Conservation (phyloP, 2,888 invertebrate species). For the Melipona bicolor region DNA sequence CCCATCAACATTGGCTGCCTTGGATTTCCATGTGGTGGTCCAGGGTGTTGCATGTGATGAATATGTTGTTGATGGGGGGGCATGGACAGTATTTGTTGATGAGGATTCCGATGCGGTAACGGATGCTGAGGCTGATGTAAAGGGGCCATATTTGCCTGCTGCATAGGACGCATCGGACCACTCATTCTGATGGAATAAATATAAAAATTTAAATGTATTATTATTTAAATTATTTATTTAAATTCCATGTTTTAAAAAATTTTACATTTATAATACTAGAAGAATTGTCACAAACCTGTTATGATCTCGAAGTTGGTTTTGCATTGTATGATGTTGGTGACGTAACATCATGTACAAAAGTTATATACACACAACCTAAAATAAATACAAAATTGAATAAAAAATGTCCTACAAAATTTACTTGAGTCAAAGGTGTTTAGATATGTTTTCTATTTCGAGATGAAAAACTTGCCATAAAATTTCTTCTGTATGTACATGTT, state of each 20-base stretch:
- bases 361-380: conserved; percentile 74
- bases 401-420: neutral
- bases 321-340: conserved; percentile 88
- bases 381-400: neutral
- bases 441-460: neutral
- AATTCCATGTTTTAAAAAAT: neutral
- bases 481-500: neutral
- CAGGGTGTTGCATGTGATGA: conserved; percentile 81
- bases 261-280: neutral
- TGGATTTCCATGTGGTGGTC: conserved; percentile 79
- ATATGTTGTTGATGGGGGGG: conserved; percentile 79
- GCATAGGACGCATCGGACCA: conserved; percentile 83
- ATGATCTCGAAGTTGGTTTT: conserved; percentile 88
- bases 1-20: conserved; percentile 86
- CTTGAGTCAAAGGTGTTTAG: neutral
- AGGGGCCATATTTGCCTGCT: conserved; percentile 82
- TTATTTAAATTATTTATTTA: too few relatives aligned
- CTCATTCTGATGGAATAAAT: conserved; percentile 74
- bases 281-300: conserved; percentile 81
- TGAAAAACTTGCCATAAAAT: neutral
- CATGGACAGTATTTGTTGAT: conserved; percentile 83
- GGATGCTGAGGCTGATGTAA: conserved; percentile 81
- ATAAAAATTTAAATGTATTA: neutral
- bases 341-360: conserved; percentile 82
- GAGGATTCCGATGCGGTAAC: conserved; percentile 80